Percentiles rank a stretch among this genome's conserved stretches.
These are phyloP conservation scores for Lota lota DNA, from an alignment of 2,113 vertebrate genomes.

Conservation along the genomic window DNA sequence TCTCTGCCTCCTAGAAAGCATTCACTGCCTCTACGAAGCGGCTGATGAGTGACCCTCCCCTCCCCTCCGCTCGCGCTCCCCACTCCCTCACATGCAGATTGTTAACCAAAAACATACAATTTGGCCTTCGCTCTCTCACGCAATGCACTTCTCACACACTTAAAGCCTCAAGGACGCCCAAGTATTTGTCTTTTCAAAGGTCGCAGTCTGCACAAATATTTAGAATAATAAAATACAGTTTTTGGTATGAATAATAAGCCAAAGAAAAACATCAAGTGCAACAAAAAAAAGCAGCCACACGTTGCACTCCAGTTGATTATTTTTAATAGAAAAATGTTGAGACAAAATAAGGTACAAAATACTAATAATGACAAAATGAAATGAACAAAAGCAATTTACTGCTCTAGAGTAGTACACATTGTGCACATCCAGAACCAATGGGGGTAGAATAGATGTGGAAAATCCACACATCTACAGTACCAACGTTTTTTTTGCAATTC, in stretches of 20 bases:
- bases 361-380: conserved; percentile 55
- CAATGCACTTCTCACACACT: conserved; percentile 23
- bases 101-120: conserved; percentile 48
- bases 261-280: background rate
- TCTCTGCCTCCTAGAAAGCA: conserved; percentile 73
- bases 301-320: conserved; percentile 25
- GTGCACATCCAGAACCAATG: conserved; percentile 38
- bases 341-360: conserved; percentile 60
- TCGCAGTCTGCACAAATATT: conserved; percentile 34
- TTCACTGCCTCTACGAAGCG: conserved; percentile 74
- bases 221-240: conserved; percentile 34
- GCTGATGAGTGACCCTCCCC: conserved; percentile 70
- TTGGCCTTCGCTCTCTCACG: conserved; percentile 36
- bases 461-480: conserved; percentile 56
- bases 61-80: conserved; percentile 60
- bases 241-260: conserved; percentile 1
- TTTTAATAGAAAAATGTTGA: conserved; percentile 75
- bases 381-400: conserved; percentile 55
- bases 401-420: conserved; percentile 26
- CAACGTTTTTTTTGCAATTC: conserved; percentile 18
- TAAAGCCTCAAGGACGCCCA: conserved; percentile 43
- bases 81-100: conserved; percentile 65
- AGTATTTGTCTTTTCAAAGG: conserved; percentile 44
- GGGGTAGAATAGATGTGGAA: conserved; percentile 22
- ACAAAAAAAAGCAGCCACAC: background rate